Evolutionary conservation across 2,888 invertebrate species (phyloP), one percentile per base, ranked within the genome.

Genomic region (Agrenia bidenticulata): DNA sequence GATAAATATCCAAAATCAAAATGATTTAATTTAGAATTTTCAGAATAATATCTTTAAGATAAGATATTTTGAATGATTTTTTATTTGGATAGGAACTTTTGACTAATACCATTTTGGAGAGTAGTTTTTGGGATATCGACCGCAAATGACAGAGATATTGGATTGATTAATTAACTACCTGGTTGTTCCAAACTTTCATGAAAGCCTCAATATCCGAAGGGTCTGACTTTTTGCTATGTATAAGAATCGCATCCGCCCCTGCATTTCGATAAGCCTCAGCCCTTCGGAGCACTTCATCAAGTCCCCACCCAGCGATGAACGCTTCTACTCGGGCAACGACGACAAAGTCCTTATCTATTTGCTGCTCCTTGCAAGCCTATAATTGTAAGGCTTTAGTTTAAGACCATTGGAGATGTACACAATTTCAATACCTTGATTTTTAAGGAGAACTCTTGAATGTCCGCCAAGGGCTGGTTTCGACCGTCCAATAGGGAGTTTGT

Each of bases 311-410:
- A 55, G 78, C 78, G 57, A 78, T 78, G 54, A 78, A 77, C 72
- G 81, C 81, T 73, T 82, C 81, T 2, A 81, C 80, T 58, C 81
- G 75, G 15, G 81, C 81, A 15, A 81, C 80, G n/a, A 82, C 78
- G 65, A 80, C 79, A 73, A 82, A 82, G 68, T 82, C 80, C 1
- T 80, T 80, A 69, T 81, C 81, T 5, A 74, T 73, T 73, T 81
- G 81, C n/a, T 78, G 74, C 57, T 81, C 81, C 67, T 81, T 81
- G 72, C 81, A 81, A 0, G 81, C 81, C 80, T 45, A 32, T 5
- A 45, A 45, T 45, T 81, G 69, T 2, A 55, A 55, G n/a, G 19
- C 37, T 51, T 53, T 54, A 7, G 2, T 57, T 41, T 9, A 9
- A 54, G 39, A 21, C n/a, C 27, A 21, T 53, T 39, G 13, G 41